These are phyloP conservation scores for Drosophila multiciliata DNA, from an alignment of 2,888 invertebrate genomes.

Conservation along the genomic window DNA sequence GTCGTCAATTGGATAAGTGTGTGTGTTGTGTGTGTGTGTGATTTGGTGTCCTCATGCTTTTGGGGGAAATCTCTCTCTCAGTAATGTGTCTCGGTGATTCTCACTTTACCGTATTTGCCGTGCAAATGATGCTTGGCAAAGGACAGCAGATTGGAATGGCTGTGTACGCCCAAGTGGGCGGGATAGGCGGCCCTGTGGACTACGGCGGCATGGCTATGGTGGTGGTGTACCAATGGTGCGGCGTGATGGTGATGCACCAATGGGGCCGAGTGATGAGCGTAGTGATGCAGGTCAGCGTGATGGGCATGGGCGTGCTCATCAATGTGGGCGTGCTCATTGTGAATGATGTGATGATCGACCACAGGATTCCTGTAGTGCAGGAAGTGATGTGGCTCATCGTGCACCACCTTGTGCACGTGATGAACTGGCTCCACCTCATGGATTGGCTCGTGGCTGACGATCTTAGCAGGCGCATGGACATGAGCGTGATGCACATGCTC, in stretches of 20 bases:
- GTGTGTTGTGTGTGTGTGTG: conserved; percentile 30
- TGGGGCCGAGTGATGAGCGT: conserved; percentile 62
- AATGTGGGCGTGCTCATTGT: conserved; percentile 73
- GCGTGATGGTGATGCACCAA: conserved; percentile 64
- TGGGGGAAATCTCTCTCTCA: conserved; percentile 79
- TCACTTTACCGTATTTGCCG: conserved; percentile 83
- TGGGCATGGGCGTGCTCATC: conserved; percentile 75
- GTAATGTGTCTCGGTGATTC: conserved; percentile 83
- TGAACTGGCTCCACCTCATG: conserved; percentile 83
- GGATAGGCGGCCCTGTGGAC: conserved; percentile 73
- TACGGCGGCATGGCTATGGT: conserved; percentile 69
- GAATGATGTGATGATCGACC: conserved; percentile 82
- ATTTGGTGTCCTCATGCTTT: conserved; percentile 7
- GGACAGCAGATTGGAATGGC: conserved; percentile 75
- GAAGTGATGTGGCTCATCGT: conserved; percentile 83
- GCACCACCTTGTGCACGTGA: conserved; percentile 83
- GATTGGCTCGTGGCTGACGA: conserved; percentile 82
- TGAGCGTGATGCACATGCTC: conserved; percentile 67
- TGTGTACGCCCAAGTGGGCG: conserved; percentile 75
- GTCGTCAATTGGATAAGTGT: conserved; percentile 50
- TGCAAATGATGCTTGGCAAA: conserved; percentile 82
- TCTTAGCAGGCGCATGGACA: conserved; percentile 72
- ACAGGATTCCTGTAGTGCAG: conserved; percentile 82
- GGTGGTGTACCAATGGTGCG: conserved; percentile 73
- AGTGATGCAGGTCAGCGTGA: conserved; percentile 68